Percentiles rank a stretch among this genome's conserved stretches.
These are phyloP conservation scores for Mythimna pallens DNA, from an alignment of 2,888 invertebrate genomes.

Conservation along the genomic window DNA sequence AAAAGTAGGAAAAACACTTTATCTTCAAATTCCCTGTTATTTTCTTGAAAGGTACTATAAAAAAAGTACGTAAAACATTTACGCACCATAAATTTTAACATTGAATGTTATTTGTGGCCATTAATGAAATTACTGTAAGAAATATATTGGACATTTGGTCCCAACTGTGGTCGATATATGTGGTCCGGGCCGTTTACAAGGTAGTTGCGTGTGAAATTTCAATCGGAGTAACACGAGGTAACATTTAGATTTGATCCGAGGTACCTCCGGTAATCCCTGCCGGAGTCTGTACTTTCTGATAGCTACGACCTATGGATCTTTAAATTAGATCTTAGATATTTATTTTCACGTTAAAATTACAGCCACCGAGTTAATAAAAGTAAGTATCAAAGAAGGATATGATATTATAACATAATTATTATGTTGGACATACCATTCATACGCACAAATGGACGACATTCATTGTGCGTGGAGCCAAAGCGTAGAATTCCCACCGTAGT, in stretches of 20 bases:
- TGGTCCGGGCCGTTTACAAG: slow-evolving; percentile 43
- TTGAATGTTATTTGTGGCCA: slow-evolving; percentile 82
- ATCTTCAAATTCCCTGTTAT: slow-evolving; percentile 85
- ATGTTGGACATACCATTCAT: no score
- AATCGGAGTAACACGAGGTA: slow-evolving; percentile 41
- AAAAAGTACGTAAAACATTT: slow-evolving; percentile 85
- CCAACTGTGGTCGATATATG: slow-evolving; percentile 58
- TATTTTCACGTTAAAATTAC: background rate
- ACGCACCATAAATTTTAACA: slow-evolving; percentile 85
- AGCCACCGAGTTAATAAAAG: background rate
- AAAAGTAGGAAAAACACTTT: slow-evolving; percentile 78
- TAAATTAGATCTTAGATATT: background rate
- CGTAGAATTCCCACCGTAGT: no score
- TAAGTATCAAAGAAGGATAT: background rate
- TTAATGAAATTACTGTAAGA: slow-evolving; percentile 79
- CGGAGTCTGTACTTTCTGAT: no score
- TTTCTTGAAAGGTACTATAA: slow-evolving; percentile 87
- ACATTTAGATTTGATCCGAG: slow-evolving; percentile 26
- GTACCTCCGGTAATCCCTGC: background rate
- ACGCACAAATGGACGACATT: background rate
- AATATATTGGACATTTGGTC: slow-evolving; percentile 67
- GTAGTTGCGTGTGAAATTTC: slow-evolving; percentile 61
- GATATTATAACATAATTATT: background rate
- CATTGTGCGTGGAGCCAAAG: no score
- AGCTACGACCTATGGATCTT: no score